These are phyloP conservation scores for Bactericera cockerelli DNA, from an alignment of 1,140 invertebrate genomes.

Conservation along the genomic window DNA sequence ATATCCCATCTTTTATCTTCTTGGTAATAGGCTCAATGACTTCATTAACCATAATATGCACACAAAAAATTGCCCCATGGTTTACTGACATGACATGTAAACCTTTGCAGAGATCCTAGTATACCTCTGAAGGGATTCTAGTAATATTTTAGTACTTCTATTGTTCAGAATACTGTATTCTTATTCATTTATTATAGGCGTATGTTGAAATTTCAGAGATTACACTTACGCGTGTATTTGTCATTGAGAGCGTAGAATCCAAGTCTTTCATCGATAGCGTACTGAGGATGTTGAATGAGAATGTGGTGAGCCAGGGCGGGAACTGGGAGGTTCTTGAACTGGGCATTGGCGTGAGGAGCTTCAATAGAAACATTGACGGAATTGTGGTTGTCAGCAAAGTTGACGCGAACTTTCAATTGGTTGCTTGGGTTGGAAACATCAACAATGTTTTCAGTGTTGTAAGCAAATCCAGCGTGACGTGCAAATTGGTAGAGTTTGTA, in stretches of 20 bases:
- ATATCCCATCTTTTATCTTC: neutral
- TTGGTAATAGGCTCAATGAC: neutral
- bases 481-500: slow-evolving; percentile 19
- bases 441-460: slow-evolving; percentile 20
- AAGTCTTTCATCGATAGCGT: slow-evolving; percentile 28
- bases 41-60: neutral
- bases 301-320: slow-evolving; percentile 24
- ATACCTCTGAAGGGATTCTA: neutral
- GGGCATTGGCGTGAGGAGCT: slow-evolving; percentile 28
- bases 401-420: slow-evolving; percentile 32
- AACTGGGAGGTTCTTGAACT: slow-evolving; percentile 30
- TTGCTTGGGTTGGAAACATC: slow-evolving; percentile 24
- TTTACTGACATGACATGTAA: neutral
- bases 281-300: slow-evolving; percentile 31
- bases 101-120: neutral
- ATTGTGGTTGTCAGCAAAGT: slow-evolving; percentile 29
- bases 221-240: slow-evolving; percentile 32
- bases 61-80: neutral
- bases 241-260: slow-evolving; percentile 26
- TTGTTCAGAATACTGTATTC: no score
- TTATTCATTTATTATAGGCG: neutral
- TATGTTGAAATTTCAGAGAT: neutral
- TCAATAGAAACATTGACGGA: slow-evolving; percentile 30
- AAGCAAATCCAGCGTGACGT: slow-evolving; percentile 16
- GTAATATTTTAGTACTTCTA: no score